phyloP scores from a whole-genome alignment of 2,888 invertebrate genomes.

The Hemaris fuciformis region DNA sequence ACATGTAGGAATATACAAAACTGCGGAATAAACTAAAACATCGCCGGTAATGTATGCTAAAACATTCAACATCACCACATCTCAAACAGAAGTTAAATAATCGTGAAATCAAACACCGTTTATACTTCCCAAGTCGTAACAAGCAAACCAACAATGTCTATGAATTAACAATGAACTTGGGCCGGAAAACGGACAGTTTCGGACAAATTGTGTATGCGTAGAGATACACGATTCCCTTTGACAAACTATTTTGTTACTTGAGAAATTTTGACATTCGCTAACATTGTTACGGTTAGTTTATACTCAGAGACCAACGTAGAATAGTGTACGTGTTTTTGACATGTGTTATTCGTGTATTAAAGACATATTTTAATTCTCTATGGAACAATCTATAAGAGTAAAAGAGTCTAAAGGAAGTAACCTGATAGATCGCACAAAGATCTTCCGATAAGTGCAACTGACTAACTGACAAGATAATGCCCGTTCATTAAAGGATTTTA shows the following conservation, averaged over 20 bases:
- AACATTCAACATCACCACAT: neutral
- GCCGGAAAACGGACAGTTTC: conserved; percentile 48
- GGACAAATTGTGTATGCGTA: conserved; percentile 51
- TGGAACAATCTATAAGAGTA: no score
- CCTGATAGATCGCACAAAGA: no score
- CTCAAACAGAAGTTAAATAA: conserved; percentile 19
- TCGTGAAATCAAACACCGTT: conserved; percentile 35
- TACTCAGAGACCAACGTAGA: neutral
- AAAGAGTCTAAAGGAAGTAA: no score
- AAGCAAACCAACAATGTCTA: conserved; percentile 54
- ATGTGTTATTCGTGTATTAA: neutral
- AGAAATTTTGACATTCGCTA: conserved; percentile 23
- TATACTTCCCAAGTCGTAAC: conserved; percentile 50
- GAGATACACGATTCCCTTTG: conserved; percentile 35
- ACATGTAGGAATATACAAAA: no score
- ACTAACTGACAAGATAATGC: no score
- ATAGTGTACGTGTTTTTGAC: neutral
- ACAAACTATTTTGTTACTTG: conserved; percentile 41
- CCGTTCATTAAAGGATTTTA: no score
- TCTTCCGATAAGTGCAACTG: no score
- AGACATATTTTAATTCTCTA: no score
- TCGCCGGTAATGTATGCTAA: neutral
- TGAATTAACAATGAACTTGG: conserved; percentile 66
- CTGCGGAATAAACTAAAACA: neutral
- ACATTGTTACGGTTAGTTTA: neutral